Base-by-base conservation (phyloP, 1,140 invertebrate species). In the Asbolus verrucosus region DNA sequence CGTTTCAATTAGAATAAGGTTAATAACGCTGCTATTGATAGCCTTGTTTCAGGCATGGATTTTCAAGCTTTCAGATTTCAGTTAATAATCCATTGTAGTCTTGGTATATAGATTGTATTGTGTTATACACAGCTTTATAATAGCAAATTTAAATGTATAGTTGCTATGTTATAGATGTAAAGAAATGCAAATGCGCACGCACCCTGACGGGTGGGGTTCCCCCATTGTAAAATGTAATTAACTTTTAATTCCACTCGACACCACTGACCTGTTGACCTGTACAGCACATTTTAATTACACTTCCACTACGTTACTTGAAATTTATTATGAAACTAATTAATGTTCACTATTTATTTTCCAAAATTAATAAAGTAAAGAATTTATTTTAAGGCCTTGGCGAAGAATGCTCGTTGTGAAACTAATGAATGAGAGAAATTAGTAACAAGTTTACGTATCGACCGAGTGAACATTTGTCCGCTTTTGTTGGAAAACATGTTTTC, bases 321-420 rank as follows among this genome's bases (percentile, higher is more conserved):
- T 54, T n/a, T 54, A 54, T 54, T 24, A 24, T 27, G 27, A 27
- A 54, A 54, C n/a, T 54, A 19, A 54, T 54, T 54, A 54, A 54
- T 54, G 46, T 27, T 27, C 46, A 54, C 46, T n/a, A 54, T 54
- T 54, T 27, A 14, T 21, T 13, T 21, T 9, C 15, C 9, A 16
- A n/a, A 8, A 46, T 19, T 19, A 46, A 46, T 46, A 46, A 46
- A 46, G 16, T 16, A 0, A 19, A 46, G 4, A 46, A 46, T 46
- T 46, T 9, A 21, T 27, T 27, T 8, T 27, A 27, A 3, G 24
- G 24, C 14, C n/a, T n/a, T 19, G 8, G 14, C 1, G n/a, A 9
- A 27, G 21, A 2, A 27, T 11, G 2, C 14, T 46, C 41, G n/a
- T 46, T 16, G 14, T 36, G 2, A 36, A 4, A 36, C 21, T 30